Evolutionary conservation across 2,888 invertebrate genomes (phyloP).

Genomic region (Dasysyrphus tricinctus): DNA sequence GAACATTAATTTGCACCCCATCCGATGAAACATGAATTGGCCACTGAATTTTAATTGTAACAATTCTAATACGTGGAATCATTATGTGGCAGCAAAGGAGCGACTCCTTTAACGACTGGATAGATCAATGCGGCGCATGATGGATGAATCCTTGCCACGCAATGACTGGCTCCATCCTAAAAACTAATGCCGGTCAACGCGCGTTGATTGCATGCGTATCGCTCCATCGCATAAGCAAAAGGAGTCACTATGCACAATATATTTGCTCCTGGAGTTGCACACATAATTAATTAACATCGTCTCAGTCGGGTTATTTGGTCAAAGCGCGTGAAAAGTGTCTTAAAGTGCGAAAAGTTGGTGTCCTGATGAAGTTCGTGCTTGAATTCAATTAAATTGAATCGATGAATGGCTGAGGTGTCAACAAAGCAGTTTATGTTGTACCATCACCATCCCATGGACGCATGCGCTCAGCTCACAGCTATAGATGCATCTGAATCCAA

Average conservation of each 20-base stretch:
- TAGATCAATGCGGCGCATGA: conserved; percentile 57
- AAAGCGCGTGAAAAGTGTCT: conserved; percentile 73
- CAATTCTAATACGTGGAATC: conserved; percentile 72
- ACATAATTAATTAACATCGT: conserved; percentile 70
- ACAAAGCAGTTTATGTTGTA: conserved; percentile 64
- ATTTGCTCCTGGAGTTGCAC: conserved; percentile 33
- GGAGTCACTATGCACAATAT: background rate
- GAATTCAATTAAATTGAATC: conserved; percentile 74
- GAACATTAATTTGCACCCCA: conserved; percentile 72
- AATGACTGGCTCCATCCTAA: conserved; percentile 65
- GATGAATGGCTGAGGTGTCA: conserved; percentile 67
- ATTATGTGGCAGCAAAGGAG: conserved; percentile 56
- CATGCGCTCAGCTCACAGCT: background rate
- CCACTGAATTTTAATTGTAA: conserved; percentile 76
- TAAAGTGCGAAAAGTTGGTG: conserved; percentile 64
- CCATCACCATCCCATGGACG: conserved; percentile 13
- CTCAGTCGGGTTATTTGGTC: conserved; percentile 50
- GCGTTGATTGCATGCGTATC: conserved; percentile 48
- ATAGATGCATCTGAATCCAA: background rate
- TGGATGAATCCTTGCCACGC: conserved; percentile 74
- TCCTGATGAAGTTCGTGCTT: conserved; percentile 68
- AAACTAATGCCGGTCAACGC: conserved; percentile 33
- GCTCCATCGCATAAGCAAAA: conserved; percentile 22
- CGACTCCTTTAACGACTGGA: conserved; percentile 22
- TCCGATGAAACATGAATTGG: conserved; percentile 73